phyloP scores from a whole-genome alignment of 2,888 invertebrate genomes.

The Ophion ventricosus region DNA sequence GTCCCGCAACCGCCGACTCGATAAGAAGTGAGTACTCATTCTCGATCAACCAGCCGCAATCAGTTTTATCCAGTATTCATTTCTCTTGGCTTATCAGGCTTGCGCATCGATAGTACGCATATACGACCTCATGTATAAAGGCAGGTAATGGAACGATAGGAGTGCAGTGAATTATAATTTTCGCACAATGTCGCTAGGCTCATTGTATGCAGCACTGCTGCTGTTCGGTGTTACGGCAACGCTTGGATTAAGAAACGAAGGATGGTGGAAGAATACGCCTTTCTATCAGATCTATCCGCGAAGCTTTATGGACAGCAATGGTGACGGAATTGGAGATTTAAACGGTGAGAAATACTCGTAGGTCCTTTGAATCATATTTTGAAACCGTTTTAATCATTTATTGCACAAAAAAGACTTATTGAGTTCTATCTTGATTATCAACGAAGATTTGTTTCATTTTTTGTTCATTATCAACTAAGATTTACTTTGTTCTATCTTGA shows the following conservation, averaged over 20 bases:
- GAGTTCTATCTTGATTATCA: background rate
- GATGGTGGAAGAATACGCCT: slow-evolving; percentile 79
- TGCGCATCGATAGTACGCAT: slow-evolving; percentile 35
- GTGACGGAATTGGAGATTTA: slow-evolving; percentile 78
- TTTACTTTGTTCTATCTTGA: no score
- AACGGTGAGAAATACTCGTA: slow-evolving; percentile 74
- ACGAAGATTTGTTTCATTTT: background rate
- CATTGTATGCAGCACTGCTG: slow-evolving; percentile 55
- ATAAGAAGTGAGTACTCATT: background rate
- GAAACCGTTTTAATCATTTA: background rate
- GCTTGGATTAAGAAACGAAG: slow-evolving; percentile 72
- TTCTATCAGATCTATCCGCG: slow-evolving; percentile 80
- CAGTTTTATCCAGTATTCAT: slow-evolving; percentile 44
- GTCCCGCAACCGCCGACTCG: background rate
- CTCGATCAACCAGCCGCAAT: background rate
- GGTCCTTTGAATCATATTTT: background rate
- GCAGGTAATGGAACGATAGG: background rate
- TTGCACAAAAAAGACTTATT: background rate
- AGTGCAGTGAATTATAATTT: slow-evolving; percentile 48
- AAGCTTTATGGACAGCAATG: slow-evolving; percentile 77
- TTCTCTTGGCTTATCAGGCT: slow-evolving; percentile 22
- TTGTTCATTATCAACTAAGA: no score
- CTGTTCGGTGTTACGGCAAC: slow-evolving; percentile 68
- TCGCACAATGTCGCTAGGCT: slow-evolving; percentile 55
- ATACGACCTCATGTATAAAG: slow-evolving; percentile 39